phyloP scores from a whole-genome alignment of 2,888 invertebrate genomes.

The Listrodromus nycthemerus region DNA sequence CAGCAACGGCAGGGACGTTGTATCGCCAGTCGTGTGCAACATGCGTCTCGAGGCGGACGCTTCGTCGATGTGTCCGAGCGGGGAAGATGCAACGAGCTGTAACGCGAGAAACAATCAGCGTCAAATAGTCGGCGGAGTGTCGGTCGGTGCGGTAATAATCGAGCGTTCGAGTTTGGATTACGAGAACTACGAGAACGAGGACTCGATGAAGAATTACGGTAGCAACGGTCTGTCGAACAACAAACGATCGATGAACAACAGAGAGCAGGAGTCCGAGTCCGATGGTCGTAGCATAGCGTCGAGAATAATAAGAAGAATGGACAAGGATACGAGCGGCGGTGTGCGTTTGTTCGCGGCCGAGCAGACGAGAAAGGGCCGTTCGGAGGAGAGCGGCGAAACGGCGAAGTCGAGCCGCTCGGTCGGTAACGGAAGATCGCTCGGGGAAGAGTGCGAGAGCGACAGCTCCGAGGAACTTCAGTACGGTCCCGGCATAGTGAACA shows the following conservation, averaged over 20 bases:
- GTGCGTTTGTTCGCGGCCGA: conserved; percentile 54
- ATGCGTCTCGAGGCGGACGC: conserved; percentile 82
- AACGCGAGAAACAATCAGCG: conserved; percentile 54
- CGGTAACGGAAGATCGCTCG: conserved; percentile 58
- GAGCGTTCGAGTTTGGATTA: conserved; percentile 44
- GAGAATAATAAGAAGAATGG: conserved; percentile 55
- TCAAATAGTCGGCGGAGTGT: neutral
- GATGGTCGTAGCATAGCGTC: conserved; percentile 36
- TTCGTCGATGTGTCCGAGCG: conserved; percentile 74
- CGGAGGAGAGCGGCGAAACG: neutral
- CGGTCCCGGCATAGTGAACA: conserved; percentile 96
- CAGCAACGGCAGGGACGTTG: conserved; percentile 75
- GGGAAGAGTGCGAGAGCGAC: conserved; percentile 85
- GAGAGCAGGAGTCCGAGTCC: conserved; percentile 25
- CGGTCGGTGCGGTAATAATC: conserved; percentile 4
- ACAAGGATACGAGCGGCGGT: conserved; percentile 39
- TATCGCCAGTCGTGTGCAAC: conserved; percentile 81
- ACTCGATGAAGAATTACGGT: conserved; percentile 60
- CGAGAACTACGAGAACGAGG: conserved; percentile 70
- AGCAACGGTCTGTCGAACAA: conserved; percentile 40
- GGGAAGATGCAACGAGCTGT: conserved; percentile 78
- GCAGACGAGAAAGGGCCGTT: conserved; percentile 10
- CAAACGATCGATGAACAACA: conserved; percentile 35
- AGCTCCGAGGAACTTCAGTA: conserved; percentile 93
- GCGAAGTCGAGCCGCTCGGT: conserved; percentile 16